Evolutionary conservation across 2,888 invertebrate genomes (phyloP), one percentile per base, ranked within the genome.

Genomic region (Gymnoscelis rufifasciata): DNA sequence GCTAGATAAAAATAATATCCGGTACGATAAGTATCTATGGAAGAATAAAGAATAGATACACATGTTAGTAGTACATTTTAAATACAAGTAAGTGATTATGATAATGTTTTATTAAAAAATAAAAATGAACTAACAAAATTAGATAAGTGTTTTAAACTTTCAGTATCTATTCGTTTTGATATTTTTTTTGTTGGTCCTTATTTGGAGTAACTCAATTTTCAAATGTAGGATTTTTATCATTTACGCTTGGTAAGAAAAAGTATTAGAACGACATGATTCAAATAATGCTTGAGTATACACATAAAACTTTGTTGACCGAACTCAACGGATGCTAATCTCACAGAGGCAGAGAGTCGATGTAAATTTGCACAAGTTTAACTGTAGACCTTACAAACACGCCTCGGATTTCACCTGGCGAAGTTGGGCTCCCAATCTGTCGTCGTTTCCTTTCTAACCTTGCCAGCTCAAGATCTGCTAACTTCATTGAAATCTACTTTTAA

Each of bases 351-450:
- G 62, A 73, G 69, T 67, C 65, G 59, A 52, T 65, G 66, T 64
- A 64, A 66, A 79, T 77, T 78, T 78, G 69, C 65, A 67, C 64
- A 70, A 74, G 74, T 78, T 78, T 64, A 64, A 68, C 68, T 68
- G 64, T 68, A 61, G 62, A 62, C 62, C 56, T 57, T 66, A 67
- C 72, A 78, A 81, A 82, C 74, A 78, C 52, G 43, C 37, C 31
- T 47, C 43, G 39, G 58, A 71, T 68, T 78, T 68, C 72, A 76
- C 77, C 75, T 77, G 73, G 58, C 64, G 48, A 73, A 72, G 61
- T 74, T 73, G 52, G 41, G 54, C 54, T 61, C 57, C 63, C 62
- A 60, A 62, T 63, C 61, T 68, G 62, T 68, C 67, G 63, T 62
- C 58, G 52, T 64, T 65, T 47, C 46, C 47, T 50, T 51, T 23